These are phyloP conservation scores for Perccottus glenii DNA, from an alignment of 2,113 vertebrate species.

Conservation along the genomic window DNA sequence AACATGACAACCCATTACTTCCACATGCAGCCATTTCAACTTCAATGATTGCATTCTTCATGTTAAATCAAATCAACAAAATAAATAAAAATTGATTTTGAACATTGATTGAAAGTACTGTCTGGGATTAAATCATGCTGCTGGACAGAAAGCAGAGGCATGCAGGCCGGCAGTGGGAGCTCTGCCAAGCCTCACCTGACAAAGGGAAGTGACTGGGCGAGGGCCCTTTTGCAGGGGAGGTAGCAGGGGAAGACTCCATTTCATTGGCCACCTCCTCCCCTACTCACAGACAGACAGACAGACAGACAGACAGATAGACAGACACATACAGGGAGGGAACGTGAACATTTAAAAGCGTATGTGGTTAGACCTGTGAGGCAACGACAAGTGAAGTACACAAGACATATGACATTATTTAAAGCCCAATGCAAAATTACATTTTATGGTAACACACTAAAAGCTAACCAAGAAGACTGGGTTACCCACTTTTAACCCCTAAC, in stretches of 20 bases:
- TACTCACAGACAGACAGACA: constrained; percentile 58
- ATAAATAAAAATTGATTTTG: not conserved
- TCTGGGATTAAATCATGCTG: constrained; percentile 34
- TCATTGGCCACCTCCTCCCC: constrained; percentile 80
- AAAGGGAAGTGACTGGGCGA: constrained; percentile 59
- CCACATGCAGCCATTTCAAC: not conserved
- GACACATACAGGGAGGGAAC: constrained; percentile 30
- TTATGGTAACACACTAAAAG: no score
- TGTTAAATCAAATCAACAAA: not conserved
- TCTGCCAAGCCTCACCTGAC: constrained; percentile 78
- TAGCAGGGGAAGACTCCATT: constrained; percentile 66
- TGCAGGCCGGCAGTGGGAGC: constrained; percentile 24
- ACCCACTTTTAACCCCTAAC: no score
- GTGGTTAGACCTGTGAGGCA: constrained; percentile 26
- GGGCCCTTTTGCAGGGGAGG: constrained; percentile 73
- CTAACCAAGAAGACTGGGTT: no score
- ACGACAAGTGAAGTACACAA: constrained; percentile 25
- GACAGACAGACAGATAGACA: constrained; percentile 47
- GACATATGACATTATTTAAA: not conserved
- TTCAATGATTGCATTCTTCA: no score
- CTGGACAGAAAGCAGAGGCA: not conserved
- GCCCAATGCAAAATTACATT: no score
- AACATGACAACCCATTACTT: constrained; percentile 16
- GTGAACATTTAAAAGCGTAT: constrained; percentile 28
- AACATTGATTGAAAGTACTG: constrained; percentile 43